phyloP scores from a whole-genome alignment of 2,888 invertebrate species.

The Sipunculus nudus region DNA sequence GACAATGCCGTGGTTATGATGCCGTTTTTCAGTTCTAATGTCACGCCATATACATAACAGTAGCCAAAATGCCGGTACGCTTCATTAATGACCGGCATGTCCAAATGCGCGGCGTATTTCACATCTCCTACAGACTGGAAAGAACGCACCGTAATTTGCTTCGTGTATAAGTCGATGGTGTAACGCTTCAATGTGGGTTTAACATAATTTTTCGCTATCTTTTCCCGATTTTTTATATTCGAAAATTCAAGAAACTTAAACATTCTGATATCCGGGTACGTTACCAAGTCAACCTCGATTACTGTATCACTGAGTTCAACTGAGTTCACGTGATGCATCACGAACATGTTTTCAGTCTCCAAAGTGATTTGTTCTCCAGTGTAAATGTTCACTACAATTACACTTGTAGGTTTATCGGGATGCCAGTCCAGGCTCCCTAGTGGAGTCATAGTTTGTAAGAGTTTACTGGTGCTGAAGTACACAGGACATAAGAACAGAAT shows the following conservation, averaged over 20 bases:
- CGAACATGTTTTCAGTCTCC: conserved; percentile 46
- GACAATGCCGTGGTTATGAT: conserved; percentile 48
- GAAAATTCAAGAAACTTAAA: conserved; percentile 47
- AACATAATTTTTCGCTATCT: conserved; percentile 43
- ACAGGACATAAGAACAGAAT: conserved; percentile 56
- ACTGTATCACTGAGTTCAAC: conserved; percentile 39
- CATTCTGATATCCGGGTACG: conserved; percentile 51
- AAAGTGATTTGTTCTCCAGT: conserved; percentile 42
- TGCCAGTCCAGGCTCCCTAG: conserved; percentile 54
- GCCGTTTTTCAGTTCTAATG: no score
- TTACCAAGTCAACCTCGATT: conserved; percentile 49
- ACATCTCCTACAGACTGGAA: conserved; percentile 27
- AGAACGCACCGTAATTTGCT: conserved; percentile 17
- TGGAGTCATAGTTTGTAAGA: conserved; percentile 49
- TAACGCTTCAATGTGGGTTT: conserved; percentile 50
- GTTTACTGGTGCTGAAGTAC: conserved; percentile 50
- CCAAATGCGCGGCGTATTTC: conserved; percentile 44
- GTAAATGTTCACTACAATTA: conserved; percentile 51
- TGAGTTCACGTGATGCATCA: conserved; percentile 60
- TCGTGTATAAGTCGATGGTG: conserved; percentile 39
- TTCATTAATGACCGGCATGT: conserved; percentile 60
- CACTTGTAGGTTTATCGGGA: conserved; percentile 39
- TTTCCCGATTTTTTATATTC: conserved; percentile 46
- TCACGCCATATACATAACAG: conserved; percentile 57
- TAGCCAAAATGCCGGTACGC: conserved; percentile 46